Evolutionary conservation across 92 coral and sea anemone genomes (phyloP).

Genomic region (Isaurus tuberculatus): DNA sequence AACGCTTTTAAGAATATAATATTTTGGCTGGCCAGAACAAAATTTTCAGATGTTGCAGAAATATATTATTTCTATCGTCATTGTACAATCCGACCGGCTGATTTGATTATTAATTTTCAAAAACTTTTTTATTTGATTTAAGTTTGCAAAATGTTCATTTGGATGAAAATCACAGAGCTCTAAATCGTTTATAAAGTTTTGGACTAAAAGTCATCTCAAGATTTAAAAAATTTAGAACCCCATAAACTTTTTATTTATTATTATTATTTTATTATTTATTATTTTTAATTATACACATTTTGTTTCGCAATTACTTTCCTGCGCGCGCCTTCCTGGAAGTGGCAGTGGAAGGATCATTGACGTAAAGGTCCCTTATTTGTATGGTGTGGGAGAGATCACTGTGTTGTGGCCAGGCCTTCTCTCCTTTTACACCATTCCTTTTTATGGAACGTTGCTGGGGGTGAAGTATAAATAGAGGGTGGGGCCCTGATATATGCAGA

Average conservation of each 20-base stretch:
- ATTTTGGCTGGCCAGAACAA: no score
- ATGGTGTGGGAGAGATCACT: constrained; percentile 19
- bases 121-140: no score
- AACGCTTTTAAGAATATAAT: no score
- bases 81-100: no score
- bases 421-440: constrained; percentile 66
- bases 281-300: background rate
- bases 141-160: no score
- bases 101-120: no score
- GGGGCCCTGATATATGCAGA: constrained; percentile 72
- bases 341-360: background rate
- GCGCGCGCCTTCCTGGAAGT: constrained; percentile 11
- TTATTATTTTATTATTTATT: background rate
- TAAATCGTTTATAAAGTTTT: no score
- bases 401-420: constrained; percentile 37
- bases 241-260: background rate
- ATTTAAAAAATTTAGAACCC: no score
- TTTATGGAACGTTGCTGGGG: constrained; percentile 99
- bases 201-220: no score
- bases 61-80: no score
- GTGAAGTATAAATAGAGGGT: constrained; percentile 95
- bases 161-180: no score
- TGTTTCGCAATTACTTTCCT: constrained; percentile 3
- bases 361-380: constrained; percentile 31
- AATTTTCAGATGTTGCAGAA: no score